Base-by-base conservation (phyloP, 2,113 vertebrate species). In the Smithornis capensis region DNA sequence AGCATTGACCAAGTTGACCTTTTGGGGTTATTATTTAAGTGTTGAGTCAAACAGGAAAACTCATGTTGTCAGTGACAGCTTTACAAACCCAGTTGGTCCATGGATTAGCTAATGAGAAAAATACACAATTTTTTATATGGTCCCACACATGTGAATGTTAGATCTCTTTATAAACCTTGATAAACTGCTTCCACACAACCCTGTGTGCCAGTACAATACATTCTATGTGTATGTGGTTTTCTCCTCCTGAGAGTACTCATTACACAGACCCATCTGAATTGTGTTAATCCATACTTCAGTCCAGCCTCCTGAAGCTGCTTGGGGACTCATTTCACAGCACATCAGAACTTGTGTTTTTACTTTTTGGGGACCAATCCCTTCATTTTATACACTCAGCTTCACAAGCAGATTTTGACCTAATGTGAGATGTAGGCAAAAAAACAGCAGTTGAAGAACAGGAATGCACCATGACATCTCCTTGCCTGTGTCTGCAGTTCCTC, bases 151-250 rank as follows among this genome's bases (percentile, higher is more conserved):
- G 17, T 73, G 45, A 56, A 64, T 19, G 15, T 55, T 59, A 23
- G 49, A 50, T 63, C 12, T 52, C 56, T 62, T 45, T 18, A 52
- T 49, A 29, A 70, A 70, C 23, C 23, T 50, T 6, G 2, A 17
- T 74, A 15, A 71, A 21, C 27, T 1, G 1, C 29, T 56, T 22
- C 29, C n/a, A 38, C 14, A 12, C 40, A 24, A 18, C 29, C 14
- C 25, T 45, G 25, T 12, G 9, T n/a, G n/a, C 60, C 57, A 47
- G 27, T 29, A 19, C 33, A 31, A 7, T 29, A 21, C 0, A 0
- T 64, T 78, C 60, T 53, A 1, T 27, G 3, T 14, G 9, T 10
- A 4, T 37, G 38, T 75, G 69, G 29, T 35, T 64, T 83, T 63
- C 57, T 80, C 40, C 19, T 76, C 7, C 42, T 19, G 5, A 38